Percentiles rank a stretch among this genome's conserved stretches.
Conservation (phyloP, 2,113 vertebrate species). For the Tachuris rubrigastra region DNA sequence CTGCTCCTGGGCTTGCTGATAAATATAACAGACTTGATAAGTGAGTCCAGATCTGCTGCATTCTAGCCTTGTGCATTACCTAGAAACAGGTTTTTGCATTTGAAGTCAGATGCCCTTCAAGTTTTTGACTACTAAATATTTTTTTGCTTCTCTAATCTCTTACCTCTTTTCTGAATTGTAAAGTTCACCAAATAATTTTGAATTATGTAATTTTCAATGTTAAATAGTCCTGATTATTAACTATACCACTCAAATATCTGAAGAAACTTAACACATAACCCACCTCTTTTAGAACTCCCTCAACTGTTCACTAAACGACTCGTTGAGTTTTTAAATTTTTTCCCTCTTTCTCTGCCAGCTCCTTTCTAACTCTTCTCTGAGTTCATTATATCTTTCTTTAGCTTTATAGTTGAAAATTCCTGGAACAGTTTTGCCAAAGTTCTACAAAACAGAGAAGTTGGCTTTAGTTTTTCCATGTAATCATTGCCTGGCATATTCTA, state of each 20-base stretch:
- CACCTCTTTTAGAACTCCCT: background rate
- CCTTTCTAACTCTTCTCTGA: background rate
- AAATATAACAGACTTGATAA: background rate
- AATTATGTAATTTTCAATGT: background rate
- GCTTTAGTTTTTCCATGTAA: background rate
- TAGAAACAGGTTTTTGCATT: background rate
- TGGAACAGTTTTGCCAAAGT: background rate
- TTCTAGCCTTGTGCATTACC: background rate
- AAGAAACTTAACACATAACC: background rate
- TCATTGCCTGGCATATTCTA: background rate
- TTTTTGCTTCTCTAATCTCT: background rate
- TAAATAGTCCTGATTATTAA: background rate
- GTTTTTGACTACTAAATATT: background rate
- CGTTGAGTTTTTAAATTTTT: background rate
- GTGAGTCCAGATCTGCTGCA: background rate
- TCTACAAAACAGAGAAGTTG: background rate
- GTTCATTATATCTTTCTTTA: background rate
- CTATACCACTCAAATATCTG: background rate
- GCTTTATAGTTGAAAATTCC: background rate
- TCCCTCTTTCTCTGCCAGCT: background rate
- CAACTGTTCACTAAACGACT: background rate
- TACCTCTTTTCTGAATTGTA: background rate
- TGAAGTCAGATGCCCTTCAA: background rate
- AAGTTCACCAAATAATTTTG: background rate
- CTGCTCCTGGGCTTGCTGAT: background rate